These are phyloP conservation scores for Odontophorus gujanensis DNA, from an alignment of 2,113 vertebrate species.

Conservation along the genomic window DNA sequence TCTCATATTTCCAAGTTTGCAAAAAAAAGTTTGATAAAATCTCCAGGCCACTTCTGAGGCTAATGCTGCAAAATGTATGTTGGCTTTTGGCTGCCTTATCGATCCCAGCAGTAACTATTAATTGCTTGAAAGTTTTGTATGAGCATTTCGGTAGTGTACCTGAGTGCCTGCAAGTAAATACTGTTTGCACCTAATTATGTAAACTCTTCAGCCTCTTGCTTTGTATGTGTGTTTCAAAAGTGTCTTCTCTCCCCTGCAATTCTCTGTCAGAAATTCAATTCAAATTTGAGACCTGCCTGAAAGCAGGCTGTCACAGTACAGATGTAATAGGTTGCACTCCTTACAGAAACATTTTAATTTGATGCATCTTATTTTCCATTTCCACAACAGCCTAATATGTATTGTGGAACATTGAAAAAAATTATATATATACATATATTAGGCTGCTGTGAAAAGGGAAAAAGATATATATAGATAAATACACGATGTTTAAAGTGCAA, in stretches of 20 bases:
- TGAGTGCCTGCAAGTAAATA: background rate
- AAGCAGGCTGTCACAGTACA: background rate
- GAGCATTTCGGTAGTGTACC: background rate
- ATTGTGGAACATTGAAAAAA: too few species aligned
- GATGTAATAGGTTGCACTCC: background rate
- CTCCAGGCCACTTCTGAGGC: background rate
- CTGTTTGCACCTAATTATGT: background rate
- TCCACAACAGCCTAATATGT: background rate
- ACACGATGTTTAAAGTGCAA: background rate
- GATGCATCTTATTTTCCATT: background rate
- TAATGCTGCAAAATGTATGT: background rate
- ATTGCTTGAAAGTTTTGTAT: background rate
- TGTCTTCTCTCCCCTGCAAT: background rate
- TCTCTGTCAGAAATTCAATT: background rate
- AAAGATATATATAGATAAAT: too few species aligned
- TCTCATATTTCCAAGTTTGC: background rate
- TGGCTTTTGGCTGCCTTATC: background rate
- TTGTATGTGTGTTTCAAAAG: background rate
- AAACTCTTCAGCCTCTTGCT: background rate
- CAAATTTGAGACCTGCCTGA: background rate
- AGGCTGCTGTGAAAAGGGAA: background rate
- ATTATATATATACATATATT: too few species aligned
- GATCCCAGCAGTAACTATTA: background rate
- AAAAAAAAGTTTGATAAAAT: background rate
- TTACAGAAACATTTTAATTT: background rate